These are phyloP conservation scores for Epinephelus lanceolatus DNA, from an alignment of 2,113 vertebrate genomes.

Conservation along the genomic window DNA sequence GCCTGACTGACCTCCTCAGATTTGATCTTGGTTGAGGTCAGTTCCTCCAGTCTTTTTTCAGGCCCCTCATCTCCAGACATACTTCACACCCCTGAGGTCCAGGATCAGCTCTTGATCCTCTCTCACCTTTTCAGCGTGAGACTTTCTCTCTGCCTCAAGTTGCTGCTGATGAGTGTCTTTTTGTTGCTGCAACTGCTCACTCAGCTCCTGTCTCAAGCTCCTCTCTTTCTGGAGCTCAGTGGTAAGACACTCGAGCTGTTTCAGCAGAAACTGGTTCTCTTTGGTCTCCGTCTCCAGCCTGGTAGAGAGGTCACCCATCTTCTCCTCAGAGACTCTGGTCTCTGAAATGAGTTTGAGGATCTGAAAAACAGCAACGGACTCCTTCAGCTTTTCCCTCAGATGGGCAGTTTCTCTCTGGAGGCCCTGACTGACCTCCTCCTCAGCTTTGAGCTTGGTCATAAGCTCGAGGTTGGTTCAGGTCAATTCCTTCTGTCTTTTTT, in stretches of 20 bases:
- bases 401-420: not conserved
- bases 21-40: not conserved
- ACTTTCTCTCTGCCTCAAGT: not conserved
- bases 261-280: too few species aligned
- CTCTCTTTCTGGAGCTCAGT: too few species aligned
- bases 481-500: not conserved
- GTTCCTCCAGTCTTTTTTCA: not conserved
- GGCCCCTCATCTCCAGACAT: not conserved
- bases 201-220: too few species aligned
- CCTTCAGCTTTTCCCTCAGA: too few species aligned
- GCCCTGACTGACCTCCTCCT: not conserved
- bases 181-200: not conserved
- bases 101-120: slow-evolving; percentile 1
- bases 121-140: not conserved
- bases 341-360: too few species aligned
- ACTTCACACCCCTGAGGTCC: not conserved
- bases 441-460: not conserved
- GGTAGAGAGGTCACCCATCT: too few species aligned
- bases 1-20: too few species aligned
- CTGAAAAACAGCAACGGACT: too few species aligned
- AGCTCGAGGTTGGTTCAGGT: not conserved
- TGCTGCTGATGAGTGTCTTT: not conserved
- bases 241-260: too few species aligned
- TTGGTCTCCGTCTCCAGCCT: too few species aligned
- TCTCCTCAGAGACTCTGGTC: too few species aligned